Evolutionary conservation across 2,113 vertebrate species (phyloP).

Genomic region (Condylura cristata): DNA sequence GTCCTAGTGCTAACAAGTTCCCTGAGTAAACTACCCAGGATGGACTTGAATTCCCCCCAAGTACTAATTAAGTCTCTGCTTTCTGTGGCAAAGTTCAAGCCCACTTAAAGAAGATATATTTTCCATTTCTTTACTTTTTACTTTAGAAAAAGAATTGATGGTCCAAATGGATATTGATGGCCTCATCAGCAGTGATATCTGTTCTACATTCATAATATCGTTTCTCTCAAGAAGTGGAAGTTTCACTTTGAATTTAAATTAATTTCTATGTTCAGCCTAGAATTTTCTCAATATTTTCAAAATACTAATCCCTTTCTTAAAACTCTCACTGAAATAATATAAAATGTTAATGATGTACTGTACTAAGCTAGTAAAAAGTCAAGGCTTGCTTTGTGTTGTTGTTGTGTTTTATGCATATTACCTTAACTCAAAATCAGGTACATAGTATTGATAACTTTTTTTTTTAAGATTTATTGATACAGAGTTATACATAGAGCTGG

Average conservation of each 20-base stretch:
- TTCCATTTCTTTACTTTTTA: background rate
- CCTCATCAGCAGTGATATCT: background rate
- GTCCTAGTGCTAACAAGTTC: too few relatives aligned
- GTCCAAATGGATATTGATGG: background rate
- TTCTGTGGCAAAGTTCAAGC: background rate
- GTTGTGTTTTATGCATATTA: background rate
- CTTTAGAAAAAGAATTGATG: background rate
- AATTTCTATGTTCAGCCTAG: too few relatives aligned
- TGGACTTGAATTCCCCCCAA: background rate
- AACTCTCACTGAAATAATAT: background rate
- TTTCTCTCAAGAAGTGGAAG: background rate
- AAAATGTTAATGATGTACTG: background rate
- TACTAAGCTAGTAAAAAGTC: background rate
- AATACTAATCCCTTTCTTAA: background rate
- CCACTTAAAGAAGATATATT: background rate
- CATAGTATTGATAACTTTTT: background rate
- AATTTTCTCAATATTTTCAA: background rate
- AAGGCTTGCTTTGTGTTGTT: background rate
- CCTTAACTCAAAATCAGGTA: background rate
- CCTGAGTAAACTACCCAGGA: background rate
- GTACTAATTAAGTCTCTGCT: background rate
- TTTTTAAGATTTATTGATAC: too few relatives aligned
- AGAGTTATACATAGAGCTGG: too few relatives aligned
- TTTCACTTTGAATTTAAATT: conserved; percentile 27
- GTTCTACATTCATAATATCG: background rate